Evolutionary conservation across 2,113 vertebrate species (phyloP), one percentile per base, ranked within the genome.

Genomic region (Sebastes fasciatus): DNA sequence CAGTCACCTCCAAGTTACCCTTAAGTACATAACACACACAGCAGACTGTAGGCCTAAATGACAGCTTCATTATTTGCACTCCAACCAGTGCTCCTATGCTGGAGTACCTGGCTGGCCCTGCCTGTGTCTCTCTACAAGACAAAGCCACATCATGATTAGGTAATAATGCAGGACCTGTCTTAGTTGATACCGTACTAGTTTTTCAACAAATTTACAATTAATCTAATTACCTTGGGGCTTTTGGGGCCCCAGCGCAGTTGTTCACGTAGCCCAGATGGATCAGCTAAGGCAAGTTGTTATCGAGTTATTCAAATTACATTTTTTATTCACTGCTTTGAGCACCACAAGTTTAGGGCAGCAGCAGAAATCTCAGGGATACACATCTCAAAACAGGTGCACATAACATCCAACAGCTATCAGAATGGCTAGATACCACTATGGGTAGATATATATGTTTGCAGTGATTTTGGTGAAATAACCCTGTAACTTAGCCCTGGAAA

Each of bases 1-100:
- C 42, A 46, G 23, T 13, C 23, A n/a, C 64, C n/a, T 62, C 14
- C 46, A 66, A 66, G 23, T 48, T 61, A 49, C 10, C 54, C 16
- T 72, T 13, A 55, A 74, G 55, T 23, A 16, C 9, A 42, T 13
- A 45, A 62, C 51, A 79, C n/a, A 72, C 64, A 60, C 34, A 45
- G n/a, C 17, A 52, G 51, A 49, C 6, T 34, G 71, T 11, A 34
- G 34, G 34, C 34, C 34, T 34, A n/a, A 76, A 71, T 57, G 48
- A 12, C 45, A 72, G 49, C 48, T 49, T 79, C 14, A 73, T 75
- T 48, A 69, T 77, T 80, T 77, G n/a, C n/a, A 42, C 16, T 63
- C 45, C 14, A 76, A 43, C 14, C 8, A 19, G 13, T 19, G 19
- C 43, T 10, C 10, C 8, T 34, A 3, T 57, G 13, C 49, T 65